Evolutionary conservation across 2,888 invertebrate species (phyloP), one percentile per base, ranked within the genome.

Genomic region (Lycia hirtaria): DNA sequence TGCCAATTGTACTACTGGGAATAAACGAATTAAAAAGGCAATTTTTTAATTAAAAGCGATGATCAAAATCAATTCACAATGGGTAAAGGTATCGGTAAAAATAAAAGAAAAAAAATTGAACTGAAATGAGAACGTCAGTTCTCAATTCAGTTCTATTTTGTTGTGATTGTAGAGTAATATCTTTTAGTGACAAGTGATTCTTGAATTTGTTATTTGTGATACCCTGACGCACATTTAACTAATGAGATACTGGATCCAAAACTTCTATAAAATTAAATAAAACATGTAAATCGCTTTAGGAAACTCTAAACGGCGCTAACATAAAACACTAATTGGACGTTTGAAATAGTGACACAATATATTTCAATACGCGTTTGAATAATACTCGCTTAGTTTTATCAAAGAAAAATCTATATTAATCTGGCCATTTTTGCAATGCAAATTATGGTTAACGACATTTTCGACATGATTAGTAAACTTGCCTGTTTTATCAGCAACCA

Each of bases 361-460:
- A 44, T 32, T 33, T 22, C 45, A 12, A 12, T 33, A 33, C 22
- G 4, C 22, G 7, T 19, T 44, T 30, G 7, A 19, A 12, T 30
- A 30, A 30, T 17, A 19, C 30, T 6, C 14, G 19, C 14, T 30
- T 32, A 15, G 12, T 26, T 37, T 37, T 38, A 41, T 35, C 32
- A 26, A n/a, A n/a, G 47, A 40, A 54, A 41, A 33, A 49, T 55
- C 35, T 15, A 19, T 41, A 43, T 41, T 33, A 43, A 35, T 49
- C 38, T 19, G 5, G 26, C 24, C 32, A 14, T 20, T 49, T 37
- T 51, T 49, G 38, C 26, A 49, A 47, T 59, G 47, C 41, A 55
- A 59, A 59, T 59, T 40, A 55, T 38, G 48, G 37, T 5, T 38
- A 43, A 47, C 52, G 43, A 30, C 14, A 37, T 22, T 44, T 53